These are phyloP conservation scores for Tiliacea citrago DNA, from an alignment of 2,888 invertebrate species.

Conservation along the genomic window DNA sequence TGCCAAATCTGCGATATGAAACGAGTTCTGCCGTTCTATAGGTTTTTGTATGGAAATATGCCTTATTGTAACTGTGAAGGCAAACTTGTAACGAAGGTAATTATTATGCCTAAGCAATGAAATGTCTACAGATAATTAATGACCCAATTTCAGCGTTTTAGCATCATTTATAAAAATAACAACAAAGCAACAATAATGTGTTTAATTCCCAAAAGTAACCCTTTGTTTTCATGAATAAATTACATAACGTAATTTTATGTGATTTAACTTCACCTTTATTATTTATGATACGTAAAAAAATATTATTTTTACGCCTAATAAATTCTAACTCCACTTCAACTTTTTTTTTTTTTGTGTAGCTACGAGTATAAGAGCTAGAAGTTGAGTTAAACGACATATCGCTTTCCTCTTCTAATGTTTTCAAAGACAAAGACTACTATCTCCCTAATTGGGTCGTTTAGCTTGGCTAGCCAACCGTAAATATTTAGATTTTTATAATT, in stretches of 20 bases:
- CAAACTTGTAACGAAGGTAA: not conserved
- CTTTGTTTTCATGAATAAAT: conserved; percentile 29
- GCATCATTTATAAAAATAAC: not conserved
- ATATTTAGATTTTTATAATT: conserved; percentile 14
- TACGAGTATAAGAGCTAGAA: not conserved
- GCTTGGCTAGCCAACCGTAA: conserved; percentile 34
- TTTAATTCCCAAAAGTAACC: conserved; percentile 51
- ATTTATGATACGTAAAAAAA: too few relatives aligned
- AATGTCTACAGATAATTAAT: conserved; percentile 33
- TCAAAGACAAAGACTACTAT: conserved; percentile 9
- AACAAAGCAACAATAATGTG: conserved; percentile 18
- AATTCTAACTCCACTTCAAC: not conserved
- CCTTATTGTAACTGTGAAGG: not conserved
- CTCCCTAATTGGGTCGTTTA: conserved; percentile 16
- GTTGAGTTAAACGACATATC: not conserved
- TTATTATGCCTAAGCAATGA: conserved; percentile 3
- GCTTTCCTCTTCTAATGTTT: not conserved
- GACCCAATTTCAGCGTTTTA: not conserved
- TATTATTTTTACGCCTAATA: too few relatives aligned
- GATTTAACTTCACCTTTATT: not conserved
- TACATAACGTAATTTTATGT: not conserved
- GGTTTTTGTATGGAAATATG: not conserved
- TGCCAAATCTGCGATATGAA: conserved; percentile 3
- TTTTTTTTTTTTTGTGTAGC: too few relatives aligned
- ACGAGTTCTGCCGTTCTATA: conserved; percentile 6